phyloP scores from a whole-genome alignment of 2,888 invertebrate species.

The Cheilosia pagana region DNA sequence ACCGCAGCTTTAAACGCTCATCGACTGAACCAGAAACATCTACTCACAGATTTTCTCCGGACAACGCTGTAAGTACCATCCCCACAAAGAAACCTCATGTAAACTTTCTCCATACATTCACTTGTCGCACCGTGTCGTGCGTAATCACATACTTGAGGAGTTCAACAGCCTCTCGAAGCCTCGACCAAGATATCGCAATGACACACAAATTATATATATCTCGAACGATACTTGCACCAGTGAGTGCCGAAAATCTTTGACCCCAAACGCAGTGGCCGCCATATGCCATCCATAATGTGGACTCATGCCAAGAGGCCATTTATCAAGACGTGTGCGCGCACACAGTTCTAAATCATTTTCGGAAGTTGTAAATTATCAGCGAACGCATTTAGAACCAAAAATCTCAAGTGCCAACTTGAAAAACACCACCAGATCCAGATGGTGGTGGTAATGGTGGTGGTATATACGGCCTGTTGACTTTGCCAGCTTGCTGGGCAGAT shows the following conservation, averaged over 20 bases:
- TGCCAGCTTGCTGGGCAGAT: slow-evolving; percentile 26
- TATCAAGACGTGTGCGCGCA: slow-evolving; percentile 61
- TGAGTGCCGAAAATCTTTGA: slow-evolving; percentile 15
- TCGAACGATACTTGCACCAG: slow-evolving; percentile 13
- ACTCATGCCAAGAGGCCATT: slow-evolving; percentile 60
- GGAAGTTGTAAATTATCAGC: slow-evolving; percentile 72
- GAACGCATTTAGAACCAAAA: slow-evolving; percentile 44
- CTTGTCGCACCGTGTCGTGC: slow-evolving; percentile 7
- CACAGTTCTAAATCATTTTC: slow-evolving; percentile 56
- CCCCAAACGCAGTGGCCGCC: slow-evolving; percentile 13
- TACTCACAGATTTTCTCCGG: no score
- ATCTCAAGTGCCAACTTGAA: slow-evolving; percentile 63
- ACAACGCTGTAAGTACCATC: no score
- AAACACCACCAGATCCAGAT: slow-evolving; percentile 43
- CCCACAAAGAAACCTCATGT: not conserved
- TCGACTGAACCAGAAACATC: no score
- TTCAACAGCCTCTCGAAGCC: slow-evolving; percentile 40
- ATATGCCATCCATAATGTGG: slow-evolving; percentile 2
- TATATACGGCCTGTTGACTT: slow-evolving; percentile 25
- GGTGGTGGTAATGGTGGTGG: not conserved
- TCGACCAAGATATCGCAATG: slow-evolving; percentile 26
- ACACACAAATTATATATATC: slow-evolving; percentile 23
- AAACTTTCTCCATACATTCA: slow-evolving; percentile 29
- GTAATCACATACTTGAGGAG: slow-evolving; percentile 42
- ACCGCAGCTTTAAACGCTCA: no score